A percentile compares a stretch with the other conserved stretches of the same genome.
These are phyloP conservation scores for Gonatopus flavifemur DNA, from an alignment of 1,140 invertebrate genomes.

Conservation along the genomic window DNA sequence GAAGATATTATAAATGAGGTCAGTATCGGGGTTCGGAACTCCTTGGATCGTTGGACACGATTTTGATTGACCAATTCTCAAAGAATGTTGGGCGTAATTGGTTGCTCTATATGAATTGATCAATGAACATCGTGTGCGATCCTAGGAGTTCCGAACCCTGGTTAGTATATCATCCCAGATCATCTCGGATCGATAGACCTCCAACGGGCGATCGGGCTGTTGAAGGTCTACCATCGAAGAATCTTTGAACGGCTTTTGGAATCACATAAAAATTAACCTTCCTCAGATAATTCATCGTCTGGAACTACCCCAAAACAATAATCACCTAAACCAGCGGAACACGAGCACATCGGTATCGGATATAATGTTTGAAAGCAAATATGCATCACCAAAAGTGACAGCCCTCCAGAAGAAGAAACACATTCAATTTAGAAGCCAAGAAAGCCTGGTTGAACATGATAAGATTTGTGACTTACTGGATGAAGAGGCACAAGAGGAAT, in stretches of 20 bases:
- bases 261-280: too few relatives aligned
- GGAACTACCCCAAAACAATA: slow-evolving; percentile 11
- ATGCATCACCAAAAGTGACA: slow-evolving; percentile 12
- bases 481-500: neutral
- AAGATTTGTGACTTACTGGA: neutral
- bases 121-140: too few relatives aligned
- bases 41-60: neutral
- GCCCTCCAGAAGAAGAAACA: slow-evolving; percentile 12
- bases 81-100: too few relatives aligned
- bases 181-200: too few relatives aligned
- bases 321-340: neutral
- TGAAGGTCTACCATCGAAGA: too few relatives aligned
- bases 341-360: slow-evolving; percentile 15
- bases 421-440: slow-evolving; percentile 13
- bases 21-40: neutral
- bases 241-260: too few relatives aligned
- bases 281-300: slow-evolving; percentile 24
- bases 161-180: too few relatives aligned
- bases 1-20: slow-evolving; percentile 27
- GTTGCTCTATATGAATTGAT: too few relatives aligned
- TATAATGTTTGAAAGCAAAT: slow-evolving; percentile 17
- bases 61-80: too few relatives aligned
- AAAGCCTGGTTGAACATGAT: neutral
- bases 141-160: too few relatives aligned
- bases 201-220: too few relatives aligned